phyloP scores from a whole-genome alignment of 2,888 invertebrate genomes.

The Oscheius sp. region DNA sequence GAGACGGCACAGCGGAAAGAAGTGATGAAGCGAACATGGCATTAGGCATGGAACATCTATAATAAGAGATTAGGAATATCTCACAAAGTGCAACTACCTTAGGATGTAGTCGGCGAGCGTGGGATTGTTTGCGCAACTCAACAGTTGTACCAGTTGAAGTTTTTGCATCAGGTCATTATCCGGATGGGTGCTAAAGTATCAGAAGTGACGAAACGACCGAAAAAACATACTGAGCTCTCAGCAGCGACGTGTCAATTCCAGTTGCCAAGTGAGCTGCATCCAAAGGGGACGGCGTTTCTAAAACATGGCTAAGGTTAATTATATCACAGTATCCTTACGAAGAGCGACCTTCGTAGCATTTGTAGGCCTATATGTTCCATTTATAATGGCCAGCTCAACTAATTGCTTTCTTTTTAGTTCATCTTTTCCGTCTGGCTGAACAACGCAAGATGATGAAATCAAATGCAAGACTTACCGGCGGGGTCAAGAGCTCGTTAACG shows the following conservation, averaged over 20 bases:
- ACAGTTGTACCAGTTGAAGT: conserved; percentile 2
- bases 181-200: neutral
- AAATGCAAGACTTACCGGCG: conserved; percentile 80
- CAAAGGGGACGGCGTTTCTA: conserved; percentile 15
- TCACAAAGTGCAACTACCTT: neutral
- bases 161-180: conserved; percentile 22
- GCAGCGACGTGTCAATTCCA: neutral
- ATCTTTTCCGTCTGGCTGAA: conserved; percentile 97
- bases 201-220: too few relatives aligned
- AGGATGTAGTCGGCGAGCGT: neutral
- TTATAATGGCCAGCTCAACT: conserved; percentile 99
- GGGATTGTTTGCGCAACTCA: neutral
- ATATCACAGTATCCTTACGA: neutral
- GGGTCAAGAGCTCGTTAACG: conserved; percentile 94
- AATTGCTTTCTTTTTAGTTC: conserved; percentile 98
- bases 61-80: neutral
- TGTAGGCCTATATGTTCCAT: conserved; percentile 90
- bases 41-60: conserved; percentile 2
- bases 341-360: conserved; percentile 38
- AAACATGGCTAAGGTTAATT: neutral
- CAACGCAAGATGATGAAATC: neutral
- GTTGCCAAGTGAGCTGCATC: conserved; percentile 14
- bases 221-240: neutral
- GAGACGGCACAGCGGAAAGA: neutral
- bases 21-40: neutral